These are phyloP conservation scores for Musca vetustissima DNA, from an alignment of 1,140 invertebrate genomes.

Conservation along the genomic window DNA sequence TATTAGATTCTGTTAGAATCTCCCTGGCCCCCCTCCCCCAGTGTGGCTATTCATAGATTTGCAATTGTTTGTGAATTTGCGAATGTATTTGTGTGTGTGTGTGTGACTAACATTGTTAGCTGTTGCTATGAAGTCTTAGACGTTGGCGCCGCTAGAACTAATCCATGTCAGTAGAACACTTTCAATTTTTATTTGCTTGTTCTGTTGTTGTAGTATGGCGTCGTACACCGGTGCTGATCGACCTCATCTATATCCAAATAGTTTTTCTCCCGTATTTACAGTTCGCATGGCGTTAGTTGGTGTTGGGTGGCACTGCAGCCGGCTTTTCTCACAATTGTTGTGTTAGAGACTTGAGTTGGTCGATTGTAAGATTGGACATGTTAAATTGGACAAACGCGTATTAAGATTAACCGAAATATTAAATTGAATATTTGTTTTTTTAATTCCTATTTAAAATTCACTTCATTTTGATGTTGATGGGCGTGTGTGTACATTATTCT, in stretches of 20 bases:
- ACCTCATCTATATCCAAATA: background rate
- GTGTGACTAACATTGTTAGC: slow-evolving; percentile 2
- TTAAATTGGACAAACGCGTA: too few relatives aligned
- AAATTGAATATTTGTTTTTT: too few relatives aligned
- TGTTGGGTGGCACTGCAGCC: too few relatives aligned
- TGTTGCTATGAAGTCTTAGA: slow-evolving; percentile 27
- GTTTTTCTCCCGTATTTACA: background rate
- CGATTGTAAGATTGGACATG: too few relatives aligned
- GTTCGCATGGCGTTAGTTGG: background rate
- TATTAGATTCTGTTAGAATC: background rate
- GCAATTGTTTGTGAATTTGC: background rate
- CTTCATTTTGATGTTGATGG: too few relatives aligned
- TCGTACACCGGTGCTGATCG: background rate
- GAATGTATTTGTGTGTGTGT: background rate
- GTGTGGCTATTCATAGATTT: background rate
- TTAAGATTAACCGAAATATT: too few relatives aligned
- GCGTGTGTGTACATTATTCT: too few relatives aligned
- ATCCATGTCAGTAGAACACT: slow-evolving; percentile 56
- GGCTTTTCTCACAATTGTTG: too few relatives aligned
- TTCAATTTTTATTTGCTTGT: slow-evolving; percentile 45
- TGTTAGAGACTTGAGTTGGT: too few relatives aligned
- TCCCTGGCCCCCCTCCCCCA: background rate
- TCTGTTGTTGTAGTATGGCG: background rate
- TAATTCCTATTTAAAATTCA: too few relatives aligned
- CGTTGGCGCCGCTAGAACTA: slow-evolving; percentile 37